These are phyloP conservation scores for Diloba caeruleocephala DNA, from an alignment of 2,888 invertebrate genomes.

Conservation along the genomic window DNA sequence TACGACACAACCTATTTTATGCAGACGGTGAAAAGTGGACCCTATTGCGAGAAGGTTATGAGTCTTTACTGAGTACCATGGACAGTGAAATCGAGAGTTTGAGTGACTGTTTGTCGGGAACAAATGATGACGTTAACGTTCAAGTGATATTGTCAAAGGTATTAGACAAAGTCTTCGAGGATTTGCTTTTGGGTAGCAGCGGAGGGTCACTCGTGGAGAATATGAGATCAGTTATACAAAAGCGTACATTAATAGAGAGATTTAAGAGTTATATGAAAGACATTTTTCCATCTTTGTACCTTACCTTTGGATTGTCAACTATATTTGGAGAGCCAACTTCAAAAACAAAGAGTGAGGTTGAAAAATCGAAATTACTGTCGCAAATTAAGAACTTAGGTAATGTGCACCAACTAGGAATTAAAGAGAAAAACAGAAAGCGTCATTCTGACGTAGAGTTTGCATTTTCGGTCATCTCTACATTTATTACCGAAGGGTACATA, in stretches of 20 bases:
- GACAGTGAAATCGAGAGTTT: slow-evolving; percentile 74
- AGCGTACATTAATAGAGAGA: slow-evolving; percentile 67
- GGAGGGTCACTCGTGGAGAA: slow-evolving; percentile 69
- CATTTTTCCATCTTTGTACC: slow-evolving; percentile 81
- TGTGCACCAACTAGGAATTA: slow-evolving; percentile 65
- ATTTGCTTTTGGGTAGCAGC: slow-evolving; percentile 74
- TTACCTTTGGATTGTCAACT: slow-evolving; percentile 70
- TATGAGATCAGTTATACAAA: slow-evolving; percentile 69
- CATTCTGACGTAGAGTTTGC: slow-evolving; percentile 68
- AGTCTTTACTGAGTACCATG: slow-evolving; percentile 75
- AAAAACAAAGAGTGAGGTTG: slow-evolving; percentile 61
- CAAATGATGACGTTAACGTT: slow-evolving; percentile 85
- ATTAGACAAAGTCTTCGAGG: slow-evolving; percentile 83
- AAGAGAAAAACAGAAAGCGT: slow-evolving; percentile 63
- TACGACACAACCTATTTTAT: slow-evolving; percentile 87
- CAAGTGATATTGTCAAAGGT: slow-evolving; percentile 83
- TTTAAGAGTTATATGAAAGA: slow-evolving; percentile 80
- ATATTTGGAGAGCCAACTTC: slow-evolving; percentile 66
- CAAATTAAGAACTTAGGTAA: slow-evolving; percentile 68
- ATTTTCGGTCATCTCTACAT: slow-evolving; percentile 70
- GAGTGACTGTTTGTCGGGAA: slow-evolving; percentile 85
- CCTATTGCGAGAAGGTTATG: slow-evolving; percentile 75
- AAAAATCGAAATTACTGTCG: slow-evolving; percentile 69
- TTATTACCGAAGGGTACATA: slow-evolving; percentile 80
- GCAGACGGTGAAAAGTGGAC: slow-evolving; percentile 85